Evolutionary conservation across 2,888 invertebrate species (phyloP).

Genomic region (Leucoptera coffeella): DNA sequence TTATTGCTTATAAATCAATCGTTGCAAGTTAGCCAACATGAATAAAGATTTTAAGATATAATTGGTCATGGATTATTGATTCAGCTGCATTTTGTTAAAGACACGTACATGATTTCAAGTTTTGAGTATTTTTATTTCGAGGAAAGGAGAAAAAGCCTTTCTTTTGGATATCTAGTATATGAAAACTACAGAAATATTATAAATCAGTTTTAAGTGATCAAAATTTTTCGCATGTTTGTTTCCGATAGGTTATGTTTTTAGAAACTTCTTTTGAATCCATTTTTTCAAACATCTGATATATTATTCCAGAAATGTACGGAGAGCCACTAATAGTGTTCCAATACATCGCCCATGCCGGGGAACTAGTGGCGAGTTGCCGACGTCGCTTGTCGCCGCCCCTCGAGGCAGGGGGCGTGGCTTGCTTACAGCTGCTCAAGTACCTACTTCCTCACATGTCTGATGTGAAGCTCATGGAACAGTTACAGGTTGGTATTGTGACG

Average conservation of each 20-base stretch:
- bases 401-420: conserved; percentile 85
- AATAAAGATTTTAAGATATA: no score
- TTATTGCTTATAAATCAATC: no score
- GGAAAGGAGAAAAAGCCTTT: no score
- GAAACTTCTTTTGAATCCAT: background rate
- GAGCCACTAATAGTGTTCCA: conserved; percentile 84
- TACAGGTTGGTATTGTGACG: conserved; percentile 69
- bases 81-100: background rate
- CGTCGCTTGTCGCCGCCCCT: conserved; percentile 74
- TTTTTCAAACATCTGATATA: background rate
- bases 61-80: background rate
- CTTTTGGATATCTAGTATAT: no score
- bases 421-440: conserved; percentile 71
- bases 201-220: no score
- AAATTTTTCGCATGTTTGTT: no score
- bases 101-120: background rate
- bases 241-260: no score
- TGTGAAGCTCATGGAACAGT: conserved; percentile 77
- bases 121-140: no score
- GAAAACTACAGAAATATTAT: no score
- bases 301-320: conserved; percentile 67
- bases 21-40: no score
- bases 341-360: conserved; percentile 85
- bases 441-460: conserved; percentile 79
- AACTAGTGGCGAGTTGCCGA: conserved; percentile 74